These are phyloP conservation scores for Caenorhabditis remanei DNA, from an alignment of 1,140 invertebrate genomes.

Conservation along the genomic window DNA sequence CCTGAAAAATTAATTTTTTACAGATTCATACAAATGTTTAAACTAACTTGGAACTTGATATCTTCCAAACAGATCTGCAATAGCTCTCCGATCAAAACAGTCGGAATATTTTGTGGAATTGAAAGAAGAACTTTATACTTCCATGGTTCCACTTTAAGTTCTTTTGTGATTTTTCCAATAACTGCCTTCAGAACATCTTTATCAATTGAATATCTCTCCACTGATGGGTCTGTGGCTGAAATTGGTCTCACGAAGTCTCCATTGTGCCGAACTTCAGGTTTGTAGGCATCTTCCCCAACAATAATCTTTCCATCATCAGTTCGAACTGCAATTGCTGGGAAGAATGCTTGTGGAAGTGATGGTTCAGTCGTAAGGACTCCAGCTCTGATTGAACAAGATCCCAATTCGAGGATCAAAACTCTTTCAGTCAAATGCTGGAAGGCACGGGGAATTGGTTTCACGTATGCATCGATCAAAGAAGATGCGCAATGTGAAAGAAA, in stretches of 20 bases:
- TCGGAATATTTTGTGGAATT: conserved; percentile 75
- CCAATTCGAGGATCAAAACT: conserved; percentile 81
- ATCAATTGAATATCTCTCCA: conserved; percentile 80
- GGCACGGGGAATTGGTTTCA: conserved; percentile 67
- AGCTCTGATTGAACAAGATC: conserved; percentile 81
- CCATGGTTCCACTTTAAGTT: conserved; percentile 70
- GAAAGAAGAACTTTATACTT: conserved; percentile 75
- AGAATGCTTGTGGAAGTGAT: conserved; percentile 81
- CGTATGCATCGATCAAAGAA: conserved; percentile 80
- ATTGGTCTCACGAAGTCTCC: conserved; percentile 74
- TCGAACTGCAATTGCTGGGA: conserved; percentile 81
- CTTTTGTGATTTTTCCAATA: conserved; percentile 70
- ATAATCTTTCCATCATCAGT: conserved; percentile 78
- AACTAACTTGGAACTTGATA: conserved; percentile 71
- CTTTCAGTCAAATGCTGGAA: conserved; percentile 75
- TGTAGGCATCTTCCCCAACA: conserved; percentile 81
- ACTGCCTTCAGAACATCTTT: conserved; percentile 70
- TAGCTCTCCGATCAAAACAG: conserved; percentile 69
- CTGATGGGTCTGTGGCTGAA: conserved; percentile 80
- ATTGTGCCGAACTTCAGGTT: conserved; percentile 77
- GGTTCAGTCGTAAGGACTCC: conserved; percentile 81
- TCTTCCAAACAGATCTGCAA: conserved; percentile 71
- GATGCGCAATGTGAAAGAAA: conserved; percentile 81
- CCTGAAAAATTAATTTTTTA: conserved; percentile 79
- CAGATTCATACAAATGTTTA: conserved; percentile 76